These are phyloP conservation scores for Luehdorfia chinensis DNA, from an alignment of 1,140 invertebrate species.

Conservation along the genomic window DNA sequence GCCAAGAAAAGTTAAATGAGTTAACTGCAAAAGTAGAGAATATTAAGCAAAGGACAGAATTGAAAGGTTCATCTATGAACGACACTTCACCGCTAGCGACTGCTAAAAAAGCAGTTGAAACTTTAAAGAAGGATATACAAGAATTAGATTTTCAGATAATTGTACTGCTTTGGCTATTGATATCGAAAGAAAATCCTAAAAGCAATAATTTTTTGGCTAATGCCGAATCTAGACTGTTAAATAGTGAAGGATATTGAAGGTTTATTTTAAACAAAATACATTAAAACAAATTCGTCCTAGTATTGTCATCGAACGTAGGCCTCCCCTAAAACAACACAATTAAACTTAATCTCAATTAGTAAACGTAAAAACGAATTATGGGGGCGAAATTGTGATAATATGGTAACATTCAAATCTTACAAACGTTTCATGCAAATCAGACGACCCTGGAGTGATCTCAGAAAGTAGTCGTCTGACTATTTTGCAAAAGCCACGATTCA, in stretches of 20 bases:
- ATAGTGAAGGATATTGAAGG: conserved; percentile 42
- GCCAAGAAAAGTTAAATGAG: conserved; percentile 88
- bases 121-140: conserved; percentile 91
- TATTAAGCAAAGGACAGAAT: conserved; percentile 95
- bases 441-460: no score
- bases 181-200: conserved; percentile 67
- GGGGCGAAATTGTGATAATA: no score
- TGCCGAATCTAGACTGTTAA: conserved; percentile 42
- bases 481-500: no score
- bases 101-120: conserved; percentile 91
- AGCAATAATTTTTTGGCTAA: conserved; percentile 54
- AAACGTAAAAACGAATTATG: no score
- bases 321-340: no score
- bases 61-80: conserved; percentile 82
- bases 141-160: conserved; percentile 95
- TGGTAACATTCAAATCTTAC: no score
- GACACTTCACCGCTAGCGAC: conserved; percentile 87
- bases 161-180: conserved; percentile 80
- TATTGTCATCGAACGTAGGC: no score
- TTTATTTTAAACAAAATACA: background rate
- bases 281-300: background rate
- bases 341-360: no score
- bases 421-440: no score
- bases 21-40: conserved; percentile 91
- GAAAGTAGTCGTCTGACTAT: no score